These are phyloP conservation scores for Brachionus manjavacas DNA, from an alignment of 1,140 invertebrate genomes.

Conservation along the genomic window DNA sequence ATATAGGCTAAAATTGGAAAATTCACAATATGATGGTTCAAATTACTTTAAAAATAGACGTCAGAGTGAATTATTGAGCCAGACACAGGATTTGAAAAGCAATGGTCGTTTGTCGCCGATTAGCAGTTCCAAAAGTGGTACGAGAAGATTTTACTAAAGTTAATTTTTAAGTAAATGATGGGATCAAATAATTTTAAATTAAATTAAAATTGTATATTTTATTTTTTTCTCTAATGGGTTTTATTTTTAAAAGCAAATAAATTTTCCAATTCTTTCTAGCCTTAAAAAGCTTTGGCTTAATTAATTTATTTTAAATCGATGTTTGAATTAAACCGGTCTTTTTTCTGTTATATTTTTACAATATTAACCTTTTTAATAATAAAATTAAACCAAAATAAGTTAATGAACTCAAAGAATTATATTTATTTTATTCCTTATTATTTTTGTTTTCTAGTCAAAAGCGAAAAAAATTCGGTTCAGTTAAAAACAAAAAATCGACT, in stretches of 20 bases:
- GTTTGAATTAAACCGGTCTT: slow-evolving; percentile 3
- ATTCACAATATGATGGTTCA: slow-evolving; percentile 19
- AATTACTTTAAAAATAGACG: slow-evolving; percentile 29
- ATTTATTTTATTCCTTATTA: no score
- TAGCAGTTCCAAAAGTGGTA: neutral
- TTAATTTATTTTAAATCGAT: neutral
- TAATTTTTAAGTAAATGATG: neutral
- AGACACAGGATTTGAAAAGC: slow-evolving; percentile 35
- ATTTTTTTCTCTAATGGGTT: neutral
- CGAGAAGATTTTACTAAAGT: slow-evolving; percentile 9
- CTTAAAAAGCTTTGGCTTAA: neutral
- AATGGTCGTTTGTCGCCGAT: slow-evolving; percentile 22
- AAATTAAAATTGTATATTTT: neutral
- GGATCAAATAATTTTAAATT: neutral
- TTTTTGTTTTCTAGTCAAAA: no score
- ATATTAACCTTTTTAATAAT: neutral
- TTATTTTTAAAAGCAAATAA: neutral
- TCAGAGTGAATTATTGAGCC: slow-evolving; percentile 34
- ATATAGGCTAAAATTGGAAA: slow-evolving; percentile 39
- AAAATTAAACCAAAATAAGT: neutral
- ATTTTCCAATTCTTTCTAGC: neutral
- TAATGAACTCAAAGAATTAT: no score
- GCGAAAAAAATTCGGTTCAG: no score
- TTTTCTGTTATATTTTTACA: neutral
- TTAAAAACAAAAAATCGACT: no score